Base-by-base conservation (phyloP, 2,113 vertebrate species). In the Geococcyx californianus region DNA sequence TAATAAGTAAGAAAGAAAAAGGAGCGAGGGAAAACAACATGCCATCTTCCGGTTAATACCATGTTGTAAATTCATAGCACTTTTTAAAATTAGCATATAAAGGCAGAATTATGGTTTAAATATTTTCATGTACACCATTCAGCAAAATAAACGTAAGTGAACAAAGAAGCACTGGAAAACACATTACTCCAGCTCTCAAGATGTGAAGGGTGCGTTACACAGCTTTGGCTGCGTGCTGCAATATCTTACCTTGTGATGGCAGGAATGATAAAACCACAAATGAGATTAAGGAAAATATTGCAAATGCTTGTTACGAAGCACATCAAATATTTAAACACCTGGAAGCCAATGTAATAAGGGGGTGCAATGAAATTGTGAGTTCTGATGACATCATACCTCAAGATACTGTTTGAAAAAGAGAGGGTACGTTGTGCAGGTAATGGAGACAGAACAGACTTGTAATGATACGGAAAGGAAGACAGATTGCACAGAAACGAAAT, bases 1-100 rank as follows among this genome's bases (percentile, higher is more conserved):
- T 99, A 99, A 99, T 99, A 98, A 97, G 81, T 96, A 98, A 97
- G 98, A 98, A 97, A 91, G 92, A 95, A 98, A 98, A 96, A 96
- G 66, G 69, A 96, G 63, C 8, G 92, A 96, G 95, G 78, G 95
- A 94, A 87, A 95, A 97, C 92, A 95, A 95, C 92, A 96, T 95
- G 95, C 96, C 96, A 92, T 88, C 93, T 92, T 96, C 90, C 84
- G 87, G 70, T 85, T 94, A 96, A 95, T 69, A 94, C 62, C 73
- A 36, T 70, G 56, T 83, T 93, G 81, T 89, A 84, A 51, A 67
- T 94, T 68, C 24, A 34, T 86, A 94, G 87, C 66, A 93, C 16
- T 90, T 86, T 34, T 95, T 83, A 34, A 18, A 79, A 87, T 93
- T 36, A 58, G 84, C 80, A 76, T 81, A 94, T 77, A 88, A 84